Evolutionary conservation across 1,140 invertebrate genomes (phyloP), one percentile per base, ranked within the genome.

Genomic region (Bombus huntii): DNA sequence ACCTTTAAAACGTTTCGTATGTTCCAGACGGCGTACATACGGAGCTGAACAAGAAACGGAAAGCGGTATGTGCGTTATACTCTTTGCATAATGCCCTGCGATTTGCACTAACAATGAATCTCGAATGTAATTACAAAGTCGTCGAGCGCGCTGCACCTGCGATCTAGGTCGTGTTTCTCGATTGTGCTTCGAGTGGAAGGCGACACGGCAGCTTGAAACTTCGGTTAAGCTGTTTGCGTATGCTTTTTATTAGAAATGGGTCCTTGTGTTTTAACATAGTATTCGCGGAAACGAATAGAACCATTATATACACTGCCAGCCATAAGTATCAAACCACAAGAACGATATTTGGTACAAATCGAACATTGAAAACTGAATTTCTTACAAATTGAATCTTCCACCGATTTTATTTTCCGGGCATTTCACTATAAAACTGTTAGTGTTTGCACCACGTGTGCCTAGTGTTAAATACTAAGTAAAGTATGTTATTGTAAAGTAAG

Each of bases 1-100:
- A 74, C 57, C 9, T 65, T 82, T 66, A 66, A 75, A 82, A 74
- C 81, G 71, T 18, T 75, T 82, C 57, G 53, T 25, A 39, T 71
- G 65, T 71, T 39, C 34, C 22, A 28, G 47, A 31, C 31, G 8
- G 59, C 34, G 31, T n/a, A 15, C 31, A 15, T 34, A 8, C n/a
- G 5, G 15, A 28, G 28, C 31, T 9, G 75, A 78, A 31, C 76
- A 28, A 15, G 76, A 34, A 57, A 71, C 66, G 66, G 66, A 71
- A 57, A 72, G 22, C 37, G 10, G 66, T 57, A 39, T n/a, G n/a
- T 3, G 68, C 68, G 37, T 12, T 34, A 53, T 53, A 18, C 68
- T 59, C 37, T 62, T 81, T 72, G 68, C 53, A 59, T 81, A 81
- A 72, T 66, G n/a, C 4, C 9, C 28, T 5, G 9, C 71, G 57